phyloP scores from a whole-genome alignment of 2,888 invertebrate species.

The Idaea biselata region DNA sequence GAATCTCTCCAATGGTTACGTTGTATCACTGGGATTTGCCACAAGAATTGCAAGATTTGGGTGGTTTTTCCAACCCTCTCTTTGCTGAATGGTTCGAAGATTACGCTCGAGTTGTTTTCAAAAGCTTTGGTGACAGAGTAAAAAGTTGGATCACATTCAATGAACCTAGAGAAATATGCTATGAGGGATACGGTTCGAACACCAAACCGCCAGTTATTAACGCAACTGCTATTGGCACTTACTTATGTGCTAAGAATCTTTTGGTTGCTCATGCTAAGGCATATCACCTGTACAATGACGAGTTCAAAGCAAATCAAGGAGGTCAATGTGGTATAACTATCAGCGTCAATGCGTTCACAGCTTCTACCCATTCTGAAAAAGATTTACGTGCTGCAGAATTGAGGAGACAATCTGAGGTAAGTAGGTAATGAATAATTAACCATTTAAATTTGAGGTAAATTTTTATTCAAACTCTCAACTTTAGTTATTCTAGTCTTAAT shows the following conservation, averaged over 20 bases:
- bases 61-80: conserved; percentile 71
- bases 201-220: conserved; percentile 55
- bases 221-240: conserved; percentile 66
- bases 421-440: too few species aligned
- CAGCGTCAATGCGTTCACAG: conserved; percentile 43
- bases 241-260: conserved; percentile 74
- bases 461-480: too few species aligned
- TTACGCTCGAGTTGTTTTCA: conserved; percentile 66
- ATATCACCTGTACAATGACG: conserved; percentile 58
- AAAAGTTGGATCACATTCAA: conserved; percentile 82
- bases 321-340: conserved; percentile 51
- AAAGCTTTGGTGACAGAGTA: conserved; percentile 70
- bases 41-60: conserved; percentile 73
- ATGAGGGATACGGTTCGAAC: conserved; percentile 62
- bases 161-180: conserved; percentile 70
- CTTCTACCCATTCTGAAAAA: conserved; percentile 49
- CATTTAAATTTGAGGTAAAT: too few species aligned
- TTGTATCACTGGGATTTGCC: conserved; percentile 81
- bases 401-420: conserved; percentile 44
- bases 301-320: conserved; percentile 47
- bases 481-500: too few species aligned
- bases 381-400: conserved; percentile 60
- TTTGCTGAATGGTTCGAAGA: conserved; percentile 70
- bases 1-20: conserved; percentile 81
- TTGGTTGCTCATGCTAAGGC: conserved; percentile 76